Conservation (phyloP, 1,140 invertebrate genomes). For the Drepana arcuata region DNA sequence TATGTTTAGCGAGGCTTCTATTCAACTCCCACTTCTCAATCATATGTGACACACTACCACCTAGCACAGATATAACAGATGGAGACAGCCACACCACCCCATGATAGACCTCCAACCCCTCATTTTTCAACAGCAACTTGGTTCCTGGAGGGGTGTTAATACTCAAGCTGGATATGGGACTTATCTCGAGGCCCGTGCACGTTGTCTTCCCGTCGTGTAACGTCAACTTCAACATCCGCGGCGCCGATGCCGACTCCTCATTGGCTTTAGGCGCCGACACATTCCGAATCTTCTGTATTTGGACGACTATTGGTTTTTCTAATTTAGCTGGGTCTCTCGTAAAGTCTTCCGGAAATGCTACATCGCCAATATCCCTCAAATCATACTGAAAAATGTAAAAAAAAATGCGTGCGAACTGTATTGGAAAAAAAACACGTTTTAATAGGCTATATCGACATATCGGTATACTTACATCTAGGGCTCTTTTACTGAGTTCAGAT, state of each 20-base stretch:
- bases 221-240: constrained; percentile 85
- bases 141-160: constrained; percentile 84
- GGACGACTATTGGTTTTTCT: constrained; percentile 82
- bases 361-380: constrained; percentile 82
- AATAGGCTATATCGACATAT: no score
- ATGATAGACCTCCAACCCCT: constrained; percentile 74
- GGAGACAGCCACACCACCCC: constrained; percentile 82
- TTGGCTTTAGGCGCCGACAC: constrained; percentile 91
- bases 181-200: constrained; percentile 83
- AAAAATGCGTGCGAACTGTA: no score
- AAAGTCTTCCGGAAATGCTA: constrained; percentile 73
- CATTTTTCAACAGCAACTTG: constrained; percentile 75
- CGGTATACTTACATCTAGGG: constrained; percentile 83
- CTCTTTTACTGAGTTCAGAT: constrained; percentile 76
- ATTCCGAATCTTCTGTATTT: constrained; percentile 91
- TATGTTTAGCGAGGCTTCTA: constrained; percentile 82
- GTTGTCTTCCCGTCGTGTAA: constrained; percentile 88
- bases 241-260: constrained; percentile 86
- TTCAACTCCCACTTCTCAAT: constrained; percentile 93
- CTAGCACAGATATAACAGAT: constrained; percentile 78
- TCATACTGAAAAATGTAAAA: constrained; percentile 83
- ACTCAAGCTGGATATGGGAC: constrained; percentile 77
- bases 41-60: constrained; percentile 85
- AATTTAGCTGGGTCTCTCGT: constrained; percentile 75
- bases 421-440: no score